Base-by-base conservation (phyloP, 2,797 vertebrate species). In the Melanotaenia maccullochi region DNA sequence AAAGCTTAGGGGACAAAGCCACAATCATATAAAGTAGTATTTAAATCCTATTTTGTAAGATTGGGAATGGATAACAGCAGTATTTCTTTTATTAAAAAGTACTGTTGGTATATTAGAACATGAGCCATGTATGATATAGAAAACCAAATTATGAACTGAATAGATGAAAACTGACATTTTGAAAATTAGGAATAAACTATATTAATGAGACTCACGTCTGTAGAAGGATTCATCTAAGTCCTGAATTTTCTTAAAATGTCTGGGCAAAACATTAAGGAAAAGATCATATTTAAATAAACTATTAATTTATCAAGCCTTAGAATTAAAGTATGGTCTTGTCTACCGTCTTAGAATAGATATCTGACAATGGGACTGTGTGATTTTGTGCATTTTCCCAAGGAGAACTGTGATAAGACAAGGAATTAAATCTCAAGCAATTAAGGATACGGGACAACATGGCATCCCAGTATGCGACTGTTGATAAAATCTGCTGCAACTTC, bases 221-320 rank as follows among this genome's bases (percentile, higher is more conserved):
- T 98, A 98, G 86, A 98, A 98, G 57, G 93, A 92, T 71, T 97
- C 97, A 78, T 97, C 95, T 81, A 96, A 95, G 86, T 98, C 96
- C 87, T 98, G 96, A 85, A 98, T 98, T 93, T 97, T 98, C 89
- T 95, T 97, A 93, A 95, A 98, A 93, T 97, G 94, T 68, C 96
- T 97, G 90, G 75, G 71, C 32, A 51, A 16, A 84, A 57, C 32
- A 68, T 90, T 85, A 71, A 93, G 88, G 79, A 85, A 16, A 72
- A 49, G 1, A 60, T 59, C 4, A 51, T 11, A 9, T 56, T 67
- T 60, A 5, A 25, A 65, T 18, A 5, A 25, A 65, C 20, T 42
- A 16, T 14, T 18, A 0, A 38, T 16, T 40, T 32, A 1, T 62
- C 0, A 13, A 30, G 24, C 12, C 24, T 33, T 24, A 54, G 7